These are phyloP conservation scores for Stenolophus ochropezus DNA, from an alignment of 2,888 invertebrate species.

Conservation along the genomic window DNA sequence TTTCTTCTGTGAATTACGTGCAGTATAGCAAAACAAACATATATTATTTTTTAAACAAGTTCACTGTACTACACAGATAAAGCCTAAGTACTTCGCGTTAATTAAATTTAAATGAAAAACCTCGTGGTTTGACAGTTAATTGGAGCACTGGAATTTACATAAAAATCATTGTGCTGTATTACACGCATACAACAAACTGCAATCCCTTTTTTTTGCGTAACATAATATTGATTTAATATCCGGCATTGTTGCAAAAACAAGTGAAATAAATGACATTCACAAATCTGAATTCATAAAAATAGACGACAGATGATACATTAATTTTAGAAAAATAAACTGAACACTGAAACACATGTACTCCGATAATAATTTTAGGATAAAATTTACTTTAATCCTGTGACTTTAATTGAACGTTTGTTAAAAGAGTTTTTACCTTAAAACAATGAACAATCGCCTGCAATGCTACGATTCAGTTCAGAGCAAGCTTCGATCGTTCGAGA, in stretches of 20 bases:
- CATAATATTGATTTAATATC: neutral
- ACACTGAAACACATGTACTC: no score
- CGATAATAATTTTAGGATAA: no score
- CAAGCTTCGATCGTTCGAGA: neutral
- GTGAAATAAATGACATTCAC: neutral
- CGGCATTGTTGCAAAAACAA: neutral
- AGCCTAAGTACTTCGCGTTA: no score
- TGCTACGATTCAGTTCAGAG: neutral
- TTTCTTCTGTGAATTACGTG: no score
- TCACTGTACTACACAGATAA: no score
- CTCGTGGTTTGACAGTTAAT: no score
- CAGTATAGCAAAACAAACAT: no score
- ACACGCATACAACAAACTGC: neutral
- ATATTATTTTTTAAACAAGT: no score
- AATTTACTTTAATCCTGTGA: neutral
- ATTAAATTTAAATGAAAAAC: no score
- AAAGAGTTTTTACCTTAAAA: constrained; percentile 13
- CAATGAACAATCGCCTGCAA: neutral
- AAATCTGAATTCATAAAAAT: neutral
- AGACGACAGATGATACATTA: no score
- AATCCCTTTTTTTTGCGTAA: neutral
- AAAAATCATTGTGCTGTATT: neutral
- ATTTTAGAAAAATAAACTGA: no score
- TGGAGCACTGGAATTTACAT: no score
- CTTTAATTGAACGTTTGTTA: constrained; percentile 10